Evolutionary conservation across 1,140 invertebrate species (phyloP), one percentile per base, ranked within the genome.

Genomic region (Ruditapes philippinarum): DNA sequence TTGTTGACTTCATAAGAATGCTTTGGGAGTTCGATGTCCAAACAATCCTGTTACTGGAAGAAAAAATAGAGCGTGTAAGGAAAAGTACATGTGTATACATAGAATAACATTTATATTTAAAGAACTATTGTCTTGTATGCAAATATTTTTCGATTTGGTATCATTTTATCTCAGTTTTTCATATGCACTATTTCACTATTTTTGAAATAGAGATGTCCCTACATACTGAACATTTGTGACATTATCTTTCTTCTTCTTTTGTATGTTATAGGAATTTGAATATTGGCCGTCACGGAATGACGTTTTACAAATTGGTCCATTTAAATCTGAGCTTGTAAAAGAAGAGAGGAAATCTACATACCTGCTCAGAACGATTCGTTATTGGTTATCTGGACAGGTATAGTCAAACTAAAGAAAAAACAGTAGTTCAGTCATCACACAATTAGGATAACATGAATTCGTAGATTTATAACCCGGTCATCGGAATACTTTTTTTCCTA

Each of bases 1-100:
- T 31, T 33, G 78, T 80, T 25, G 49, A 80, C 31, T 80, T 80
- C 31, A 9, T 80, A 1, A 42, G 78, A 38, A 57, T 80, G 49
- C 0, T 80, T 9, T 80, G 78, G 78, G 78, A 80, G 11, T 40
- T n/a, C 38, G 36, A 80, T 31, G 25, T 80, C 19, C 5, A 25
- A 25, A 54, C 54, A 38, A n/a, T 80, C 12, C 49, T 80, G 38
- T 28, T 80, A 22, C n/a, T 80, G 31, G 78, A 80, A 12, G 31
- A 33, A 40, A 76, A 4, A 25, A 36, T 54, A 1, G 22, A 9
- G 22, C 51, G 4, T 22, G 3, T 54, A 4, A 54, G 22, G 22
- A 14, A 22, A 22, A 54, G 51, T 14, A 22, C 22, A 4, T n/a
- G 3, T 19, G 12, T 54, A 54, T 49, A 49, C 7, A 49, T 49